Evolutionary conservation across 2,113 vertebrate species (phyloP), one percentile per base, ranked within the genome.

Genomic region (Cynopterus brachyotis): DNA sequence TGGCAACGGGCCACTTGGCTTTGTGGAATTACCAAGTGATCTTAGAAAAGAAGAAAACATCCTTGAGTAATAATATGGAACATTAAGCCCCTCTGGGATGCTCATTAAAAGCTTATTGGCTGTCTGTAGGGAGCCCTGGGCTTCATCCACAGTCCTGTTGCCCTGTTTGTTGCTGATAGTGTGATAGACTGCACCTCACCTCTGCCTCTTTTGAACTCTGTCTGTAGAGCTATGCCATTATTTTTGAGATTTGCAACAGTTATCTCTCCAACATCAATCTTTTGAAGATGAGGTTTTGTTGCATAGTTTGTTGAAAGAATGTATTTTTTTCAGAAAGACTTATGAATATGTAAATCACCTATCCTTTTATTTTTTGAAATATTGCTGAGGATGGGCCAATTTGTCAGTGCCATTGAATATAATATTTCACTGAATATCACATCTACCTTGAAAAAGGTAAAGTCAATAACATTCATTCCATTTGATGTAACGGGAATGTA

Each of bases 1-100:
- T 91, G 94, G 94, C 92, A 93, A 91, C 3, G 30, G 67, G 55
- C 85, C 88, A 96, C 45, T 89, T 59, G 73, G 92, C 84, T 94
- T 88, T 59, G 57, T 86, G 70, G 53, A 75, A 47, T 95, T 57
- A 91, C 87, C 55, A 60, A 96, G 59, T 57, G 78, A 88, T 91
- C 47, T 78, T 95, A n/a, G 85, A 94, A 81, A 92, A 84, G 60
- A 62, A 66, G 53, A 66, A 55, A 85, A 69, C 28, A 55, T 70
- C 37, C 92, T 76, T 92, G 93, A 89, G 73, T 73, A 87, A 94
- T 1, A 0, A 50, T 78, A 85, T 73, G 92, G 96, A 97, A 95
- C 85, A 85, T 78, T 81, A 94, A 92, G 70, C 72, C 76, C 66
- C 76, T 70, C 76, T 42, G 80, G 84, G 75, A 84, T 64, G 80